Evolutionary conservation across 2,888 invertebrate genomes (phyloP).

Genomic region (Perizoma affinitatum): DNA sequence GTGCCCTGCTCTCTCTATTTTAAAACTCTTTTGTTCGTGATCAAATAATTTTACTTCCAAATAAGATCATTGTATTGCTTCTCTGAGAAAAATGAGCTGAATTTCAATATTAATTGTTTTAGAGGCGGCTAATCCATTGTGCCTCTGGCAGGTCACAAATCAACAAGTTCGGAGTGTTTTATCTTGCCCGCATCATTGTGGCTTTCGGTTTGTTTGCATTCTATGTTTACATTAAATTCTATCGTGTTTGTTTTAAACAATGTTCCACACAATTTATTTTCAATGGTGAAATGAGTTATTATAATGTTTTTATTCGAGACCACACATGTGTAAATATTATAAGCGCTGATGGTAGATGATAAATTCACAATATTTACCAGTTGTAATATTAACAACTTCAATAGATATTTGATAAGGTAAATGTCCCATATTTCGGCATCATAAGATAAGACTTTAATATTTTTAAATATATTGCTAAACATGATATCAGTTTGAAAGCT

Average conservation of each 20-base stretch:
- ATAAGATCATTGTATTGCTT: slow-evolving; percentile 16
- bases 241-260: slow-evolving; percentile 3
- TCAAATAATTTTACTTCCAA: slow-evolving; percentile 23
- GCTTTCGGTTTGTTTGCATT: slow-evolving; percentile 18
- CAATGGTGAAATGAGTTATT: background rate
- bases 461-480: too few species aligned
- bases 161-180: slow-evolving; percentile 20
- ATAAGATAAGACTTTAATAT: too few species aligned
- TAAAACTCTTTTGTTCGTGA: slow-evolving; percentile 4
- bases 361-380: too few species aligned
- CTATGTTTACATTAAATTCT: slow-evolving; percentile 9
- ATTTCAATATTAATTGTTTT: slow-evolving; percentile 24
- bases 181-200: slow-evolving; percentile 13
- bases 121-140: slow-evolving; percentile 25
- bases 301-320: slow-evolving; percentile 1
- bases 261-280: slow-evolving; percentile 14
- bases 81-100: slow-evolving; percentile 20
- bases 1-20: slow-evolving; percentile 12
- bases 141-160: slow-evolving; percentile 17
- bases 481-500: too few species aligned
- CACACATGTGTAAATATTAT: slow-evolving; percentile 12
- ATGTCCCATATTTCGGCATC: too few species aligned
- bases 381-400: too few species aligned
- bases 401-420: too few species aligned
- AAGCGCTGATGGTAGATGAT: background rate